phyloP scores from a whole-genome alignment of 30 jellyfish, hydroid and myxozoan species.

The Rhopilema esculentum region DNA sequence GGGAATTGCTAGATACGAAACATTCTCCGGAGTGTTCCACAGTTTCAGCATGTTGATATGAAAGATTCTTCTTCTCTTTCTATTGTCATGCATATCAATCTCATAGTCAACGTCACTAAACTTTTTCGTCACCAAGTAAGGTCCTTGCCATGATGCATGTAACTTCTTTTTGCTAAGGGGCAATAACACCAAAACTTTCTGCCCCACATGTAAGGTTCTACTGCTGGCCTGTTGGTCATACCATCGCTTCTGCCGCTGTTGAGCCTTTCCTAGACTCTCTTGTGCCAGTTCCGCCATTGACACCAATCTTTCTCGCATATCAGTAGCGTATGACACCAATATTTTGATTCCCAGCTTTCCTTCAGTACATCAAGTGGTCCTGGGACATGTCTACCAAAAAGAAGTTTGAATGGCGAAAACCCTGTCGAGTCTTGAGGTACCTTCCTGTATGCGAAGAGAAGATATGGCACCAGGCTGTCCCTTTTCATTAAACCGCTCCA shows the following conservation, averaged over 20 bases:
- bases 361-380: slow-evolving; percentile 29
- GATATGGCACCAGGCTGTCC: slow-evolving; percentile 14
- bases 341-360: slow-evolving; percentile 11
- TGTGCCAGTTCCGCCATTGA: slow-evolving; percentile 12
- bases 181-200: slow-evolving; percentile 11
- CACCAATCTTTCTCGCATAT: slow-evolving; percentile 11
- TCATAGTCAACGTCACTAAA: slow-evolving; percentile 1
- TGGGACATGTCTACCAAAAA: slow-evolving; percentile 41
- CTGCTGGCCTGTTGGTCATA: not conserved
- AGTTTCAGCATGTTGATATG: slow-evolving; percentile 19
- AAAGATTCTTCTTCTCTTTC: not conserved
- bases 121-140: slow-evolving; percentile 23
- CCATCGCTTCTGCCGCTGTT: not conserved
- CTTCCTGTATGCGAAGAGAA: slow-evolving; percentile 39
- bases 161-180: slow-evolving; percentile 21
- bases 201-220: slow-evolving; percentile 19
- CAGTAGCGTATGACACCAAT: not conserved
- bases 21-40: not conserved
- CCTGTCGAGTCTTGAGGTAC: slow-evolving; percentile 53
- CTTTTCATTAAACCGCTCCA: slow-evolving; percentile 34
- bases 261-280: slow-evolving; percentile 11
- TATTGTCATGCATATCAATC: slow-evolving; percentile 4
- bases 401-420: slow-evolving; percentile 52
- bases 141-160: slow-evolving; percentile 32
- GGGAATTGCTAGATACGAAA: not conserved